These are phyloP conservation scores for Brachionus koreanus DNA, from an alignment of 1,140 invertebrate species.

Conservation along the genomic window DNA sequence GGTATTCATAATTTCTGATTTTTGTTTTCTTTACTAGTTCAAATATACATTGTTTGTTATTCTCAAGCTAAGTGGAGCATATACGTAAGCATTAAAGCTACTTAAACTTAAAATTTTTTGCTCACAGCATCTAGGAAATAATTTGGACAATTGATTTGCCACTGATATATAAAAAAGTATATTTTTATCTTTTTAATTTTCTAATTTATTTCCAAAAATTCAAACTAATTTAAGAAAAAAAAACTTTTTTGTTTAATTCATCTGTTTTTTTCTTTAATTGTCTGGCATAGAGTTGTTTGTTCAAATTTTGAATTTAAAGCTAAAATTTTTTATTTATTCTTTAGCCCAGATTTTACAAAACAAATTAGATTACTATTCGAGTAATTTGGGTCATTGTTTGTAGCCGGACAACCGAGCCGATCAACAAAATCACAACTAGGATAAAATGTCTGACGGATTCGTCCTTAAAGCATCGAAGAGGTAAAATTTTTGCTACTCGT, in stretches of 20 bases:
- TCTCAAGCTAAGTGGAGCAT: not conserved
- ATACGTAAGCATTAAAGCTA: not conserved
- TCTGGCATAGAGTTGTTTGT: not conserved
- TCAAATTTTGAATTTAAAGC: not conserved
- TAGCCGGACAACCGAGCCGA: not conserved
- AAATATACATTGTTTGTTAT: not conserved
- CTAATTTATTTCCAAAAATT: not conserved
- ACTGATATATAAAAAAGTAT: not conserved
- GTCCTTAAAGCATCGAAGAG: slow-evolving; percentile 30
- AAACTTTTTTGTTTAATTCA: no score
- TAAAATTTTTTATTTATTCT: not conserved
- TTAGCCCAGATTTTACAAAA: slow-evolving; percentile 10
- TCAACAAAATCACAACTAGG: not conserved
- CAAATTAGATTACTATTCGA: not conserved
- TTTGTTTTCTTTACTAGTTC: slow-evolving; percentile 26
- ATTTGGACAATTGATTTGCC: not conserved
- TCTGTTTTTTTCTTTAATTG: not conserved
- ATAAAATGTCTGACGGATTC: slow-evolving; percentile 45
- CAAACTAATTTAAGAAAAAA: no score
- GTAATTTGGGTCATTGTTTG: not conserved
- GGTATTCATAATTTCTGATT: slow-evolving; percentile 30
- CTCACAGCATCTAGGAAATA: not conserved
- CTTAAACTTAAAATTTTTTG: not conserved
- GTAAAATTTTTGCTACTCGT: not conserved
- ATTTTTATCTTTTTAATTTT: not conserved